A percentile compares a stretch with the other conserved stretches of the same genome.
These are phyloP conservation scores for Suncus etruscus DNA, from an alignment of 2,113 vertebrate species.

Conservation along the genomic window DNA sequence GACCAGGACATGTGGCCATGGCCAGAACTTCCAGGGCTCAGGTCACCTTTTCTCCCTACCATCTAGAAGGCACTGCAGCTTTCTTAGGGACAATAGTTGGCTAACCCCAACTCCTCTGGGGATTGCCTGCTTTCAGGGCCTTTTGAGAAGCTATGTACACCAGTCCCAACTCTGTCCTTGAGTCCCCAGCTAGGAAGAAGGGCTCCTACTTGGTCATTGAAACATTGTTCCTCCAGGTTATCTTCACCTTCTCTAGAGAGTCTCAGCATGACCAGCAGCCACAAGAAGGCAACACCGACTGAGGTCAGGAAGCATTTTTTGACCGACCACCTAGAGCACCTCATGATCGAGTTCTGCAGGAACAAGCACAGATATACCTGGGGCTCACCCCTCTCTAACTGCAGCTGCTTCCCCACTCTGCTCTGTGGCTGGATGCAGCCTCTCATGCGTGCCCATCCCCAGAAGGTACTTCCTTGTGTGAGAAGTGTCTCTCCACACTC, in stretches of 20 bases:
- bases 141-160: background rate
- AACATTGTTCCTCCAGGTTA: accelerated
- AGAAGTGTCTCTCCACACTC: too few relatives aligned
- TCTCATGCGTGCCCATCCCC: too few relatives aligned
- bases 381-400: too few relatives aligned
- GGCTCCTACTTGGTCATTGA: background rate
- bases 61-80: too few relatives aligned
- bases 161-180: background rate
- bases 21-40: too few relatives aligned
- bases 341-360: background rate
- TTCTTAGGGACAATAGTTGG: background rate
- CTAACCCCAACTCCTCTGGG: background rate
- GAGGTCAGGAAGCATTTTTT: accelerated
- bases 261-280: conserved; percentile 45
- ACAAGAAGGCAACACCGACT: background rate
- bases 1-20: background rate
- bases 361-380: too few relatives aligned
- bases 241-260: background rate
- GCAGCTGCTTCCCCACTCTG: too few relatives aligned
- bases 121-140: background rate
- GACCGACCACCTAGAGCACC: background rate
- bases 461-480: too few relatives aligned
- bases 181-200: background rate
- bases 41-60: too few relatives aligned
- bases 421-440: too few relatives aligned